Percentiles rank a stretch among this genome's conserved stretches.
Conservation (phyloP, 1,140 invertebrate species). For the Dinothrombium tinctorium region DNA sequence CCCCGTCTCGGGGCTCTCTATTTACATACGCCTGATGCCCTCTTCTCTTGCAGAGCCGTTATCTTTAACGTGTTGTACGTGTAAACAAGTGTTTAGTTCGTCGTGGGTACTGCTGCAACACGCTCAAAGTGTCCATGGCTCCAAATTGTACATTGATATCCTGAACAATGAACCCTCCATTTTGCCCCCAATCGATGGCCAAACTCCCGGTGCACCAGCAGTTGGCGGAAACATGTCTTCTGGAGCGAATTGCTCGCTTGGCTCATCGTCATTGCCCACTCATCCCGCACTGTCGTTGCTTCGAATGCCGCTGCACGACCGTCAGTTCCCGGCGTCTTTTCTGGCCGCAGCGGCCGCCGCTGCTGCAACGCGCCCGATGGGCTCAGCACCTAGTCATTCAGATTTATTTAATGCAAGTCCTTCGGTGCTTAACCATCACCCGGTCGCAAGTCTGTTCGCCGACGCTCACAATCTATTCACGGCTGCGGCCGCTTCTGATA, state of each 20-base stretch:
- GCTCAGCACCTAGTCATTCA: neutral
- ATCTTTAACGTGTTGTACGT: constrained; percentile 79
- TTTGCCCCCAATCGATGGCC: neutral
- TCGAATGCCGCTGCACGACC: constrained; percentile 2
- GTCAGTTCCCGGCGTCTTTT: constrained; percentile 6
- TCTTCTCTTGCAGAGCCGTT: constrained; percentile 58
- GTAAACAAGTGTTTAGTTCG: constrained; percentile 61
- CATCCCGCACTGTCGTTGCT: neutral
- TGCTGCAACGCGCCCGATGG: neutral
- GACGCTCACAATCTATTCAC: too few relatives aligned
- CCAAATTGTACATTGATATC: constrained; percentile 49
- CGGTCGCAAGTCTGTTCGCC: neutral
- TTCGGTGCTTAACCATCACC: neutral
- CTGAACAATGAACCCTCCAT: constrained; percentile 1
- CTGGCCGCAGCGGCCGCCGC: constrained; percentile 3
- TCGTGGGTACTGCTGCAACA: constrained; percentile 86
- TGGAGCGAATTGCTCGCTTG: neutral
- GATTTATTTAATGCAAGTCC: constrained; percentile 1
- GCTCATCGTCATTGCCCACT: neutral
- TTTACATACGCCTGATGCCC: too few relatives aligned
- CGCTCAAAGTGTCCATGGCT: constrained; percentile 71
- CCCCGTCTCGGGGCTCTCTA: too few relatives aligned
- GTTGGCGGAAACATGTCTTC: neutral
- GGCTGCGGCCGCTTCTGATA: too few relatives aligned
- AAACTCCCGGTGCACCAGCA: neutral